Base-by-base conservation (phyloP, 2,113 vertebrate genomes). In the Monarcha castaneiventris region DNA sequence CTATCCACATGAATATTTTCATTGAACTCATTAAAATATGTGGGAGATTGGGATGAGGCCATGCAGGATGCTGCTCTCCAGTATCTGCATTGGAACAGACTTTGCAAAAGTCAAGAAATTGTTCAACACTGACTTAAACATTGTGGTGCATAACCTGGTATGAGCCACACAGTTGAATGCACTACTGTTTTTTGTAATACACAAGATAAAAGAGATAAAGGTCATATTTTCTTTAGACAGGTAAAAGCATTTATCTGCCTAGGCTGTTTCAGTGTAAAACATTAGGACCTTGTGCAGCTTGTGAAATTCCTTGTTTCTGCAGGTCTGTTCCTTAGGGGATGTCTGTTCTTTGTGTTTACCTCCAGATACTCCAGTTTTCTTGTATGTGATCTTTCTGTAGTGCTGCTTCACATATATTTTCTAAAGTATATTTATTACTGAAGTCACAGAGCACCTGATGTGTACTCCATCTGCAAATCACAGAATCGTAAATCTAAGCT, bases 1-100 rank as follows among this genome's bases (percentile, higher is more conserved):
- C 44, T 77, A 37, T 44, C 37, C 11, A 29, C 2, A 0, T 26
- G 62, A 30, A 9, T 66, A 37, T 91, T 93, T 94, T 62, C 37
- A 43, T 25, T 79, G 69, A 94, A 82, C 59, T 83, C 61, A 41
- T 92, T 90, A 83, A 82, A 94, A 90, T 71, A 72, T n/a, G 13
- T 20, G 22, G 15, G 49, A 94, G 44, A 11, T 17, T 33, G 20
- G 12, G 77, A 74, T 82, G 56, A 89, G 68, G 55, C 20, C 22
- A 39, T 56, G 33, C 17, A 62, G 23, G 56, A 39, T 0, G 1
- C 15, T 10, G 4, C 15, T 89, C 17, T 80, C 7, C 44, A 62
- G 41, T 63, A 16, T 39, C 46, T 79, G 62, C 43, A 18, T 29
- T 74, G 55, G 16, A 87, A 64, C 25, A 77, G 63, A 37, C 58